A percentile compares a stretch with the other conserved stretches of the same genome.
Conservation (phyloP, 2,888 invertebrate species). For the Drosophila robusta region DNA sequence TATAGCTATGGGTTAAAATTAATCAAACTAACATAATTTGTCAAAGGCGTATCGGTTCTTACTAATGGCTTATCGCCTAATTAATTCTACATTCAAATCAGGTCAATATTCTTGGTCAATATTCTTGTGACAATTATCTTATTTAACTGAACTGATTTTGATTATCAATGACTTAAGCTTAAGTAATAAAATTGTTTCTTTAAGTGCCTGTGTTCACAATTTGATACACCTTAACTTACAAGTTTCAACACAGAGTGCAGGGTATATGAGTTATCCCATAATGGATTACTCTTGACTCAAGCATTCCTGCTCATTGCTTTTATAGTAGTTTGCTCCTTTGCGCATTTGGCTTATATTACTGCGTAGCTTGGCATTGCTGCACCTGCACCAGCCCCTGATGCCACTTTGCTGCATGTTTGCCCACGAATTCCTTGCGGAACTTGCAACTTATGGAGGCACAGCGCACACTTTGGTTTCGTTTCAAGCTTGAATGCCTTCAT, state of each 20-base stretch:
- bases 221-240: neutral
- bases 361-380: neutral
- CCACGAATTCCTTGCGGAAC: conserved; percentile 6
- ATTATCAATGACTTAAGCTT: no score
- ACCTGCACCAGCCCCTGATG: neutral
- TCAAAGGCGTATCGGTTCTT: no score
- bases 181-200: no score
- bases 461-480: neutral
- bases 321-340: conserved; percentile 9
- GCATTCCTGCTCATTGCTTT: conserved; percentile 23
- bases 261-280: conserved; percentile 14
- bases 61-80: no score
- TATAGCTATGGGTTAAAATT: no score
- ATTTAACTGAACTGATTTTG: no score
- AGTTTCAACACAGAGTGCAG: neutral
- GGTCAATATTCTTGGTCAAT: no score
- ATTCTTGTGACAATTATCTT: no score
- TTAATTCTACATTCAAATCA: no score
- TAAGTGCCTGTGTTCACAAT: neutral
- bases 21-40: neutral
- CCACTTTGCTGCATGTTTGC: neutral
- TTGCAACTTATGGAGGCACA: conserved; percentile 19
- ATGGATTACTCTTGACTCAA: conserved; percentile 24
- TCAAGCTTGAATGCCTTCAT: conserved; percentile 2
- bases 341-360: conserved; percentile 24